A percentile compares a stretch with the other conserved stretches of the same genome.
phyloP scores from a whole-genome alignment of 2,113 vertebrate genomes.

The Romanogobio albipinnatus region DNA sequence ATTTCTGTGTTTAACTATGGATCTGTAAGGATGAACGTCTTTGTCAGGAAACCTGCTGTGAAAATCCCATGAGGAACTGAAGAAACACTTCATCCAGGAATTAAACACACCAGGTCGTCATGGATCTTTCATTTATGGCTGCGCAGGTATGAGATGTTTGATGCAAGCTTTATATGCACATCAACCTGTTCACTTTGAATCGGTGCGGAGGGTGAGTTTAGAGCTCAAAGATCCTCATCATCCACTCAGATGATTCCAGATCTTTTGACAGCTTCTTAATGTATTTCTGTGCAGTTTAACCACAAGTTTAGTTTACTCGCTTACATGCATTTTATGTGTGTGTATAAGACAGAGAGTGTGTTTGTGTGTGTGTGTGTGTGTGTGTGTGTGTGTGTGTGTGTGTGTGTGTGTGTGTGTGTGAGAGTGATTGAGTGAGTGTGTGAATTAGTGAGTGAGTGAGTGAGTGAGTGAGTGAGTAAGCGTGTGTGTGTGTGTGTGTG shows the following conservation, averaged over 20 bases:
- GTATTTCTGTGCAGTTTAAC: neutral
- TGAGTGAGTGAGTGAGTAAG: no score
- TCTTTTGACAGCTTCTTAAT: neutral
- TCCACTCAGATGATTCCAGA: neutral
- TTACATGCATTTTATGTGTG: neutral
- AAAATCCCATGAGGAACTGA: neutral
- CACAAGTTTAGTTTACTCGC: neutral
- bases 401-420: no score
- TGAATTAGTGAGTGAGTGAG: no score
- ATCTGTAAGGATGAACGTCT: slow-evolving; percentile 32
- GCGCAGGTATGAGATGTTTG: slow-evolving; percentile 82
- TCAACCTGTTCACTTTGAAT: neutral
- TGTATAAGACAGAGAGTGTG: no score
- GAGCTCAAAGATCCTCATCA: neutral
- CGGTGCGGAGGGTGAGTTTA: neutral
- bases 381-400: no score
- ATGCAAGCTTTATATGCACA: neutral
- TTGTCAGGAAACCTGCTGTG: neutral
- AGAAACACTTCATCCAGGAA: slow-evolving; percentile 46
- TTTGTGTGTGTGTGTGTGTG: no score
- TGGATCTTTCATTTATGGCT: slow-evolving; percentile 97
- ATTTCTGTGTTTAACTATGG: slow-evolving; percentile 16
- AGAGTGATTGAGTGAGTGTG: no score
- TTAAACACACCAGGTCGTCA: slow-evolving; percentile 71
- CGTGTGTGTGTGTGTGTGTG: no score